Conservation (phyloP, 2,113 vertebrate genomes). For the Sylvilagus bachmani region DNA sequence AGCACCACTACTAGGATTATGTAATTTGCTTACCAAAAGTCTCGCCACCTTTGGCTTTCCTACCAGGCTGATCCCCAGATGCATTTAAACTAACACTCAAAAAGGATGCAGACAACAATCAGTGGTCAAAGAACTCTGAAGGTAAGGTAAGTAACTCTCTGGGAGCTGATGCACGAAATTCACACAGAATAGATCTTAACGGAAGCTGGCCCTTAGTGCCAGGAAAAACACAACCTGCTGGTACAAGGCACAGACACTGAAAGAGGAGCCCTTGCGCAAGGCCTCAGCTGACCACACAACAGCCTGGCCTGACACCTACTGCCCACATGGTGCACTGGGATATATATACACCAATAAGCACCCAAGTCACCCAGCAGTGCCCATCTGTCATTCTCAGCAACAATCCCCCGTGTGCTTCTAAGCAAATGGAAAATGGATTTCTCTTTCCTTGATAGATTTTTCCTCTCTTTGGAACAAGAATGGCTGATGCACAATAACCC, state of each 20-base stretch:
- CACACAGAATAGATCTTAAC: neutral
- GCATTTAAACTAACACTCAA: neutral
- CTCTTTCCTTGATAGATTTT: neutral
- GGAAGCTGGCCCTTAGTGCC: neutral
- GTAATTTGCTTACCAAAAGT: neutral
- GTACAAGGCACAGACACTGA: neutral
- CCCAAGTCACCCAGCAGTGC: neutral
- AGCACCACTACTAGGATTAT: rapidly evolving
- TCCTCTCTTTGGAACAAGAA: neutral
- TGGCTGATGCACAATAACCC: neutral
- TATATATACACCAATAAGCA: rapidly evolving
- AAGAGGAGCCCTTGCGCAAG: neutral
- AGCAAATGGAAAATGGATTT: neutral
- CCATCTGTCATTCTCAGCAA: neutral
- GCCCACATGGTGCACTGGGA: rapidly evolving
- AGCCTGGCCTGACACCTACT: no score
- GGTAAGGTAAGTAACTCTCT: neutral
- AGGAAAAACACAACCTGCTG: neutral
- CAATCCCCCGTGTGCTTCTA: neutral
- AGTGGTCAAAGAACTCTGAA: neutral
- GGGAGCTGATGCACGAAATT: neutral
- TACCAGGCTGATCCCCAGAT: neutral
- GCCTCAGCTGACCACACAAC: neutral
- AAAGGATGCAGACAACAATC: neutral
- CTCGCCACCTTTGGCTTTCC: neutral